Evolutionary conservation across 2,888 invertebrate species (phyloP).

Genomic region (Polyommatus iphigenia): DNA sequence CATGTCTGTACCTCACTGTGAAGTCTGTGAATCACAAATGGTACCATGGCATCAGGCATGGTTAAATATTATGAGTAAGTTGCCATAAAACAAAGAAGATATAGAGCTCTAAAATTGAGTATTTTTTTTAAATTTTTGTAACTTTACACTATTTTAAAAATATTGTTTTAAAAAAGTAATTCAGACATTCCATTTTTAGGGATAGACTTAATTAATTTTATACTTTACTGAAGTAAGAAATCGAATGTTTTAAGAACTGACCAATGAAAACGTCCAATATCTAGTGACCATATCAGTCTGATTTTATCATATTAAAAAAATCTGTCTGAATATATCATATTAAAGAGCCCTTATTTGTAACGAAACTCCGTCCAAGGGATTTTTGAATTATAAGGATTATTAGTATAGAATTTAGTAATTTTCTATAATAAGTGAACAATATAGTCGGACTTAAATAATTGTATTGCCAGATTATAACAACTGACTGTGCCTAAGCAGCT

Average conservation of each 20-base stretch:
- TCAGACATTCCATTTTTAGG: background rate
- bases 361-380: slow-evolving; percentile 46
- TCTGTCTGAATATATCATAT: slow-evolving; percentile 25
- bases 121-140: background rate
- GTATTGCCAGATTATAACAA: background rate
- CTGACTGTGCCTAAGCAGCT: background rate
- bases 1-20: too few species aligned
- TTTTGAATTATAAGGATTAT: slow-evolving; percentile 34
- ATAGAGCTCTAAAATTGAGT: background rate
- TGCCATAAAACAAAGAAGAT: background rate
- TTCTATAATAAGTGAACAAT: background rate
- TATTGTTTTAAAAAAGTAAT: background rate
- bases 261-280: background rate
- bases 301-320: slow-evolving; percentile 24
- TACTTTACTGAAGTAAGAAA: background rate
- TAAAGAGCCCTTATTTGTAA: slow-evolving; percentile 56
- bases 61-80: background rate
- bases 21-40: too few species aligned
- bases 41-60: too few species aligned
- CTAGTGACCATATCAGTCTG: background rate
- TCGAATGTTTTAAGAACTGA: background rate
- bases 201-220: background rate
- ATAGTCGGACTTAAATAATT: background rate
- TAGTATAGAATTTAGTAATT: slow-evolving; percentile 18
- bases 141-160: background rate